Base-by-base conservation (phyloP, 2,888 invertebrate species). In the Napeogenes inachia region DNA sequence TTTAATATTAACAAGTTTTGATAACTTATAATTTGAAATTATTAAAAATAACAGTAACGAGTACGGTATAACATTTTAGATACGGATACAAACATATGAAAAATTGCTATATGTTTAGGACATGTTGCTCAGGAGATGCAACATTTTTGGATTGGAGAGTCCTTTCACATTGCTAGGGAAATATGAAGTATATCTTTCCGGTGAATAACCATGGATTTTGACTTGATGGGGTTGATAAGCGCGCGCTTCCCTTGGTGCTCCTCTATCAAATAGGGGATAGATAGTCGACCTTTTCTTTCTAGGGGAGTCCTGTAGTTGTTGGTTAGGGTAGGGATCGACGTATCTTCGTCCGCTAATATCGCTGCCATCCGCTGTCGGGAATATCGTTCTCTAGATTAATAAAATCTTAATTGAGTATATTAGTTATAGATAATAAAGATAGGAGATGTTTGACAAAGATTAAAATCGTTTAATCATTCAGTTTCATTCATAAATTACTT, bases 281-380 rank as follows among this genome's bases (percentile, higher is more conserved):
- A 78, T 71, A 0, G 87, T 81, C 0, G 89, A 87, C 57, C 89
- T 76, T 74, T 89, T 90, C 78, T 81, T 87, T 57, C 89, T 80
- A 4, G 88, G 89, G 6, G 87, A 82, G 32, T 89, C 89, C 71
- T 89, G 89, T 79, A 89, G 81, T 70, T 86, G 88, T 69, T 87
- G 85, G 54, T 76, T 82, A n/a, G 89, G 89, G 70, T 89, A 90
- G 1, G 89, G 88, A 68, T 90, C 89, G 73, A 90, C 87, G 73
- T 84, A 90, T 61, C 89, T 81, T 60, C 89, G 73, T 68, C 82
- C 82, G 64, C 78, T 87, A 80, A 87, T 83, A 80, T 89, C 88
- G 79, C 73, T 87, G 82, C 85, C 87, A 81, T 90, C 89, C 84
- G 82, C 89, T 89, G 87, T 88, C 81, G 82, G 83, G 81, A 83